These are phyloP conservation scores for Watsonalla cultraria DNA, from an alignment of 2,888 invertebrate species.

Conservation along the genomic window DNA sequence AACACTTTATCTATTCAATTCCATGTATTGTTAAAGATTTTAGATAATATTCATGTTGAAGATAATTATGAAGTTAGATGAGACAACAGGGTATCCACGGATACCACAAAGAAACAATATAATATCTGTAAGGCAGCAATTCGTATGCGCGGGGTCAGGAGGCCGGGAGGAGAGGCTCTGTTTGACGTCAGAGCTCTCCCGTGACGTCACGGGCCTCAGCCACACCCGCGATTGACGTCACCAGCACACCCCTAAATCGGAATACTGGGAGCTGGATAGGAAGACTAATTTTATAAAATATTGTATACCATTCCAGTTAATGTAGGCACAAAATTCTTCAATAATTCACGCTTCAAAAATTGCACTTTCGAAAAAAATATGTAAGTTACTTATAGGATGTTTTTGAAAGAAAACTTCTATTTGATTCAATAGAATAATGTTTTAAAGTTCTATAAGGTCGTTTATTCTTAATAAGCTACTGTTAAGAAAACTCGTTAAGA, in stretches of 20 bases:
- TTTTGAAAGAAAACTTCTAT: no score
- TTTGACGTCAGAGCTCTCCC: conserved; percentile 73
- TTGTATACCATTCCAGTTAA: neutral
- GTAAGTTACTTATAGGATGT: no score
- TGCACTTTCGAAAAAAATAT: no score
- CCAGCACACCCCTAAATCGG: conserved; percentile 29
- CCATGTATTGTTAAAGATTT: no score
- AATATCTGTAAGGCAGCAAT: conserved; percentile 48
- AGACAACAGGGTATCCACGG: neutral
- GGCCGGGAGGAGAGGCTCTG: conserved; percentile 37
- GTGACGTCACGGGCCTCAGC: conserved; percentile 70
- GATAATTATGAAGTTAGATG: neutral
- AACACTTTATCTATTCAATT: no score
- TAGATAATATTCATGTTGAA: no score
- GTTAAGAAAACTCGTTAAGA: conserved; percentile 1
- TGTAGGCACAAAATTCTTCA: neutral
- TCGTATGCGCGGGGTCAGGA: conserved; percentile 39
- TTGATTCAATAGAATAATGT: no score
- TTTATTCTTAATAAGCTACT: no score
- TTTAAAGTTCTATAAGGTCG: no score
- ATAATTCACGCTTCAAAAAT: no score
- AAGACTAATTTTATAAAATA: neutral
- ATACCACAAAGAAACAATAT: conserved; percentile 56
- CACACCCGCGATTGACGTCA: conserved; percentile 76
- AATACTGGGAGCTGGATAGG: conserved; percentile 3